Conservation (phyloP, 2,113 vertebrate genomes). For the Ammospiza nelsoni region DNA sequence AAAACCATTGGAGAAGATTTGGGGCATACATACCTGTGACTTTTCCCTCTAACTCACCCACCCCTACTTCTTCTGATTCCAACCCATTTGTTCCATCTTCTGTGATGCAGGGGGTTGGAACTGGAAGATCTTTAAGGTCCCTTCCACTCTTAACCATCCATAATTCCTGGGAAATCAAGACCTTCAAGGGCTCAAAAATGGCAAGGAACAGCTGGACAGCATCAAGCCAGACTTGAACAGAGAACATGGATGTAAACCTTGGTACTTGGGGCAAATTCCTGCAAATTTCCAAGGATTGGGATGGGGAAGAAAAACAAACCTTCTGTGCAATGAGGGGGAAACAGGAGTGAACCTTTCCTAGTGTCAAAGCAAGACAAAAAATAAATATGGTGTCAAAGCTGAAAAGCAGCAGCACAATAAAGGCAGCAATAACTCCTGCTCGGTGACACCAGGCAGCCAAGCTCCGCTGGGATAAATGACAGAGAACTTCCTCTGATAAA, state of each 20-base stretch:
- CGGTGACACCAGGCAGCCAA: slow-evolving; percentile 18
- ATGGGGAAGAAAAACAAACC: background rate
- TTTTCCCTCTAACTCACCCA: background rate
- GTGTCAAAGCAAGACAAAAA: background rate
- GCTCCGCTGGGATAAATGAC: slow-evolving; percentile 56
- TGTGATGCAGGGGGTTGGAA: background rate
- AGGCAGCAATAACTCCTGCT: slow-evolving; percentile 10
- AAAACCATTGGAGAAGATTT: background rate
- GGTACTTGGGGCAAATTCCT: background rate
- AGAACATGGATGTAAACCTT: background rate
- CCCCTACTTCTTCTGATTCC: background rate
- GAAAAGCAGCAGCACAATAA: slow-evolving; percentile 2
- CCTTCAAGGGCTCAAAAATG: background rate
- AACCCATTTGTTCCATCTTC: background rate
- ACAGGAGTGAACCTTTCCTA: background rate
- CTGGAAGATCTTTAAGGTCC: background rate
- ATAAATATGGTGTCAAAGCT: background rate
- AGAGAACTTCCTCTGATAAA: slow-evolving; percentile 70
- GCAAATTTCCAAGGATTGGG: background rate
- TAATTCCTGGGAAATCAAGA: background rate
- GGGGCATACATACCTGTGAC: rapidly evolving
- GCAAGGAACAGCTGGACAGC: background rate
- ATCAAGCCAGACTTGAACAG: background rate
- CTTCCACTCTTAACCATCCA: background rate
- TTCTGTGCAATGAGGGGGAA: background rate